Evolutionary conservation across 2,113 vertebrate species (phyloP).

Genomic region (Epinephelus lanceolatus): DNA sequence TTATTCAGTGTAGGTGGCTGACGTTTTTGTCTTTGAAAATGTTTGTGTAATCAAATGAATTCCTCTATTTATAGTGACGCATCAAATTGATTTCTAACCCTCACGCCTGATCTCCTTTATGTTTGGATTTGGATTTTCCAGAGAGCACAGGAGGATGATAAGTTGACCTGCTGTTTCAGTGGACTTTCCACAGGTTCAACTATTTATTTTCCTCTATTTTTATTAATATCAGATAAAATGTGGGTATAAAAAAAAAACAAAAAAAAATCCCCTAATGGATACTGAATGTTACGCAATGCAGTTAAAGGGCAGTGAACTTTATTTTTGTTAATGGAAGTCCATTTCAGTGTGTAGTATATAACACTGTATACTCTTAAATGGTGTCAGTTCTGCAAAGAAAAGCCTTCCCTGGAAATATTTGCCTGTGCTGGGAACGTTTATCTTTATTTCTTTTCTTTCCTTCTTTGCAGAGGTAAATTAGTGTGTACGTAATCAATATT

Average conservation of each 20-base stretch:
- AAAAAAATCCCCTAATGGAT: conserved; percentile 67
- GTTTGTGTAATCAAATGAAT: conserved; percentile 72
- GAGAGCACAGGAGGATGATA: conserved; percentile 49
- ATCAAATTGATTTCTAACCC: conserved; percentile 69
- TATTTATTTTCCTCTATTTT: conserved; percentile 70
- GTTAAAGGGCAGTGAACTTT: conserved; percentile 73
- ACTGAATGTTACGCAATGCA: conserved; percentile 82
- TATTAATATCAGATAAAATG: conserved; percentile 60
- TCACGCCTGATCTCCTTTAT: conserved; percentile 52
- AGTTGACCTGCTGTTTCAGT: conserved; percentile 59
- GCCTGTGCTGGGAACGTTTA: conserved; percentile 80
- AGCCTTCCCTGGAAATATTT: conserved; percentile 74
- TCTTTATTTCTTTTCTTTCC: conserved; percentile 60
- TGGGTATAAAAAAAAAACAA: conserved; percentile 31
- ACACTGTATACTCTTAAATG: conserved; percentile 80
- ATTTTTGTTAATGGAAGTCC: conserved; percentile 76
- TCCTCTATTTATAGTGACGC: conserved; percentile 77
- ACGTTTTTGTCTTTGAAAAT: conserved; percentile 76
- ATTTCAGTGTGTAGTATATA: conserved; percentile 81
- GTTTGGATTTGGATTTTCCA: conserved; percentile 69
- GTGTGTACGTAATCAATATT: conserved; percentile 87
- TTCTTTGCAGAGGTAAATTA: conserved; percentile 79
- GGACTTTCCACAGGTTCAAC: conserved; percentile 64
- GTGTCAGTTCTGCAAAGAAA: conserved; percentile 79
- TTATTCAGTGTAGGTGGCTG: conserved; percentile 71